Evolutionary conservation across 2,113 vertebrate species (phyloP).

Genomic region (Chionodraco myersi): DNA sequence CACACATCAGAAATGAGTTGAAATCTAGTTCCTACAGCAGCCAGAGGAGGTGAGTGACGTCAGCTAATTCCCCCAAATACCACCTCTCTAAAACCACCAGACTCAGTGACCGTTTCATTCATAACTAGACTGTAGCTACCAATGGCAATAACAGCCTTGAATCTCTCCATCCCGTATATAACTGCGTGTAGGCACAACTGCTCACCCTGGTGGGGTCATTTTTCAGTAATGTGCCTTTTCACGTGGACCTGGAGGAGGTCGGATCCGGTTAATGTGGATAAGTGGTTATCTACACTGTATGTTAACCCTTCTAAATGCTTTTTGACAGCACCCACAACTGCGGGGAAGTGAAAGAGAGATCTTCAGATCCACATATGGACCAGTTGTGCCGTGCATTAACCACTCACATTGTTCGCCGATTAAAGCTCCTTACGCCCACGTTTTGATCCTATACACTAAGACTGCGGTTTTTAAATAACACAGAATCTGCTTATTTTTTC

Average conservation of each 20-base stretch:
- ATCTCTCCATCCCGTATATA: background rate
- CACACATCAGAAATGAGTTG: conserved; percentile 66
- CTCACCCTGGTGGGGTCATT: conserved; percentile 14
- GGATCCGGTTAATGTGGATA: conserved; percentile 27
- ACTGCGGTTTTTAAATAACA: conserved; percentile 57
- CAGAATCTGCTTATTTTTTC: conserved; percentile 57
- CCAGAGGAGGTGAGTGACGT: conserved; percentile 33
- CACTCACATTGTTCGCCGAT: conserved; percentile 46
- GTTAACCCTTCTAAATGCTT: conserved; percentile 32
- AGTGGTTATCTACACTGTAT: conserved; percentile 41
- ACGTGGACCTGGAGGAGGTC: conserved; percentile 7
- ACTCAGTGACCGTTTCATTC: too few relatives aligned
- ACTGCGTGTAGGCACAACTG: conserved; percentile 8
- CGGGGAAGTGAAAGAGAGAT: conserved; percentile 24
- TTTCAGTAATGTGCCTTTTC: conserved; percentile 10
- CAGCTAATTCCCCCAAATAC: conserved; percentile 44
- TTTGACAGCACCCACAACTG: conserved; percentile 46
- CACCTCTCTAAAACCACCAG: background rate
- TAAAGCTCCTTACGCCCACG: conserved; percentile 58
- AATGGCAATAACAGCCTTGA: too few relatives aligned
- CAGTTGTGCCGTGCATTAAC: conserved; percentile 40
- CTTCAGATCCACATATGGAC: conserved; percentile 34
- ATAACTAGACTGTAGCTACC: too few relatives aligned
- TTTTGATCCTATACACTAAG: conserved; percentile 39
- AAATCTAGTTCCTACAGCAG: conserved; percentile 75